Base-by-base conservation (phyloP, 2,888 invertebrate species). In the Dexiosoma caninum region DNA sequence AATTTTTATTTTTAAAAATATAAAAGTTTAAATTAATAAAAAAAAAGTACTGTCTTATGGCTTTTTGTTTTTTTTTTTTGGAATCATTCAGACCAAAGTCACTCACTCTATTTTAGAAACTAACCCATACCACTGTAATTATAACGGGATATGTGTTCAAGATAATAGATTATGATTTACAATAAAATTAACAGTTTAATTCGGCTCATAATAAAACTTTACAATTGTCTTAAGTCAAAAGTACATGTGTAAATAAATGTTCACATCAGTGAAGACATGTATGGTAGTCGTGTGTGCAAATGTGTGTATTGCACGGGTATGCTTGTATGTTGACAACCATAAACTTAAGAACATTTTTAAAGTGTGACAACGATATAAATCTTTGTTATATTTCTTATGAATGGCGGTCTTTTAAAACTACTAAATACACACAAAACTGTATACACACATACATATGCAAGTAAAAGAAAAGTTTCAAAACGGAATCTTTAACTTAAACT, bases 331-430 rank as follows among this genome's bases (percentile, higher is more conserved):
- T 16, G 9, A 9, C 30, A 35, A 30, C 49, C 37, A 69, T 46
- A 64, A 62, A 77, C 57, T 69, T 62, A 62, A 74, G 77, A 77
- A 81, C 77, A 72, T 42, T 81, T 78, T 46, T 49, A 64, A 77
- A 77, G 77, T 81, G 81, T 81, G 81, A 74, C 81, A 74, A 69
- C 35, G 81, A 81, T 81, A 81, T 57, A 74, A 69, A 81, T 81
- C 81, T 69, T 72, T 76, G 66, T 72, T 81, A 62, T 42, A 64
- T 74, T 81, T 81, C 81, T 81, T 81, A 81, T 81, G 77, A 81
- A 81, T 77, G 77, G 77, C 81, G 76, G 80, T 80, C 62, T 79
- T 70, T 79, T 53, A 44, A 76, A 69, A 76, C 80, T 32, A 62
- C 46, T 64, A 23, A 69, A 72, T 62, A 12, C 27, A 27, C 27